Base-by-base conservation (phyloP, 2,113 vertebrate genomes). In the Bubo bubo region DNA sequence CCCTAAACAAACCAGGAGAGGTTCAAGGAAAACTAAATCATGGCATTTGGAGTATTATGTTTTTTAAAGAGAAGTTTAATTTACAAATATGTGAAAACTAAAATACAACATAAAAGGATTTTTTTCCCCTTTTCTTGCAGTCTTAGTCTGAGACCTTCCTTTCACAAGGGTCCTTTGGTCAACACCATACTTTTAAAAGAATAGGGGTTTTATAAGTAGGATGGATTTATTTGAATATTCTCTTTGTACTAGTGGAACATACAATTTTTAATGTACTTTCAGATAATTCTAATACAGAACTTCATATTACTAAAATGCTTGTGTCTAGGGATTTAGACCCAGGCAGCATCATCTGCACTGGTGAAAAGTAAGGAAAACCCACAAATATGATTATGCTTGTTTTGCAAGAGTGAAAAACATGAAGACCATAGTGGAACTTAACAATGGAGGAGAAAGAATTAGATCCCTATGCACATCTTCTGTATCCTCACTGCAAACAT, bases 301-400 rank as follows among this genome's bases (percentile, higher is more conserved):
- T 9, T 94, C 24, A n/a, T 37, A 83, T 95, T 86, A 95, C 81
- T 82, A 60, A 96, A 93, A 93, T 66, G 59, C 34, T 93, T 96
- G 20, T 81, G 39, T 81, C 83, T 68, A 77, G 59, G 55, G 50
- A 88, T 93, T 95, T 95, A 76, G 49, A 73, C 8, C 34, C n/a
- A 93, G 71, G 41, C 35, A 89, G 24, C 30, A 70, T 70, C 75
- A 55, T 83, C 58, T 79, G 72, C 26, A 85, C 14, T 62, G 82
- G 11, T 88, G 41, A 75, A 91, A 95, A 79, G 45, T 86, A 95
- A 73, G 43, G 58, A 88, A 74, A 67, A 28, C 0, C 0, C 10
- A 41, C 9, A 52, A 66, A 53, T 64, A 43, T 7, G 11, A 66
- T 22, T 67, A 52, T n/a, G 14, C 7, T 58, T 55, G 12, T 72